phyloP scores from a whole-genome alignment of 2,113 vertebrate species.

The Hucho hucho region DNA sequence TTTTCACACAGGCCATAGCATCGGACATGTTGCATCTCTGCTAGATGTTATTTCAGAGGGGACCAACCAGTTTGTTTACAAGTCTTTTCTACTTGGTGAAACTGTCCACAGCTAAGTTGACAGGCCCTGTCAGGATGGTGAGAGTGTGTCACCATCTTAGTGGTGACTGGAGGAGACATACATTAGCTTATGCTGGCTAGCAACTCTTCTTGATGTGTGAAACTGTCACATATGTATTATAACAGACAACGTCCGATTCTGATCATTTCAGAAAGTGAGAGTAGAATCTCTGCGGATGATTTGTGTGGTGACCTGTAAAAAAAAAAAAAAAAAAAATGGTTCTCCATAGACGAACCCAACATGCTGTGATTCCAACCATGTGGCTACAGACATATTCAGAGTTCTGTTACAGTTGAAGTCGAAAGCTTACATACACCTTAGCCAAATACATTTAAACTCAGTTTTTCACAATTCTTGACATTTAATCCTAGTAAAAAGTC shows the following conservation, averaged over 20 bases:
- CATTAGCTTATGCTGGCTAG: slow-evolving; percentile 65
- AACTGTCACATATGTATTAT: slow-evolving; percentile 61
- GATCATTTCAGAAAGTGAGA: neutral
- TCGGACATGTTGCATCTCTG: slow-evolving; percentile 58
- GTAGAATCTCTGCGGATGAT: too few species aligned
- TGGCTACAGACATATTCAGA: neutral
- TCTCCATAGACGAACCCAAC: neutral
- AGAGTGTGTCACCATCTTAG: slow-evolving; percentile 61
- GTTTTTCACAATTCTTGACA: too few species aligned
- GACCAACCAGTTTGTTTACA: slow-evolving; percentile 68
- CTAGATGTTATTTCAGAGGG: slow-evolving; percentile 58
- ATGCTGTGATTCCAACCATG: neutral
- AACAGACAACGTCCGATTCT: slow-evolving; percentile 19
- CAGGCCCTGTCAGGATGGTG: slow-evolving; percentile 64
- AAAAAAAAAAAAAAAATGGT: too few species aligned
- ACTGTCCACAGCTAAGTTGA: slow-evolving; percentile 55
- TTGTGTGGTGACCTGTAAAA: too few species aligned
- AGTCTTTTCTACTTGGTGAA: slow-evolving; percentile 56
- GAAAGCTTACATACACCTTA: too few species aligned
- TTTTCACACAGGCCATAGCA: slow-evolving; percentile 51
- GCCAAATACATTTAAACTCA: too few species aligned
- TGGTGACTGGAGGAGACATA: slow-evolving; percentile 50
- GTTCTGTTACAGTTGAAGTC: too few species aligned
- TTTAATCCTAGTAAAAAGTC: too few species aligned
- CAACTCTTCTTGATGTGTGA: slow-evolving; percentile 67